Conservation (phyloP, 2,888 invertebrate species). For the Notodonta dromedarius region DNA sequence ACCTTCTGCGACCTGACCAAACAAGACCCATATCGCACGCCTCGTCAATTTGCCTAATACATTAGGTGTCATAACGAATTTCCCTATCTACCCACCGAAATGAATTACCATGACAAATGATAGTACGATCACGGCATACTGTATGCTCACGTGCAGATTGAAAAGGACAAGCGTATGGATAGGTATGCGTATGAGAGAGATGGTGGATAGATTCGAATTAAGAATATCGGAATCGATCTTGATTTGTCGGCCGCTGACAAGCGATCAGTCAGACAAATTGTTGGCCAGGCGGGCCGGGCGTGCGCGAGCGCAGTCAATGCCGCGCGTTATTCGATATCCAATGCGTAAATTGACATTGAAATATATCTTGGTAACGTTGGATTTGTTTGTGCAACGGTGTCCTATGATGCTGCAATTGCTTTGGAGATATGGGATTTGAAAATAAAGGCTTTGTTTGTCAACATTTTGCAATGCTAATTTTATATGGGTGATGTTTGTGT, state of each 20-base stretch:
- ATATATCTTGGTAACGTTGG: constrained; percentile 42
- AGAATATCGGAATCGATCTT: constrained; percentile 77
- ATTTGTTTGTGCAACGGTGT: constrained; percentile 29
- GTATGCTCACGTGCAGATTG: constrained; percentile 44
- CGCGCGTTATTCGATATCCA: constrained; percentile 61
- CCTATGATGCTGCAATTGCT: constrained; percentile 5
- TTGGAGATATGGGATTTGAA: no score
- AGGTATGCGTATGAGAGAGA: constrained; percentile 36
- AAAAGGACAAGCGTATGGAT: constrained; percentile 30
- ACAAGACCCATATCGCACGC: constrained; percentile 13
- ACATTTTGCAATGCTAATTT: no score
- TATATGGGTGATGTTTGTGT: no score
- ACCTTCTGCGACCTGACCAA: constrained; percentile 1
- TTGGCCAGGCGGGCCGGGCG: constrained; percentile 6
- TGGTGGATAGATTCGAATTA: constrained; percentile 62
- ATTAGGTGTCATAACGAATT: constrained; percentile 69
- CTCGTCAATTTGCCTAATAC: constrained; percentile 59
- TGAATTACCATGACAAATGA: constrained; percentile 74
- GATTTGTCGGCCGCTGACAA: constrained; percentile 78
- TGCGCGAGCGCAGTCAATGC: constrained; percentile 55
- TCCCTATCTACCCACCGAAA: constrained; percentile 62
- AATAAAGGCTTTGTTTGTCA: no score
- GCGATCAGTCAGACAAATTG: constrained; percentile 66
- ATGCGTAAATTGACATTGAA: constrained; percentile 71
- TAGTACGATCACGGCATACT: constrained; percentile 51